These are phyloP conservation scores for Rhyacophila brunnea DNA, from an alignment of 1,140 invertebrate species.

Conservation along the genomic window DNA sequence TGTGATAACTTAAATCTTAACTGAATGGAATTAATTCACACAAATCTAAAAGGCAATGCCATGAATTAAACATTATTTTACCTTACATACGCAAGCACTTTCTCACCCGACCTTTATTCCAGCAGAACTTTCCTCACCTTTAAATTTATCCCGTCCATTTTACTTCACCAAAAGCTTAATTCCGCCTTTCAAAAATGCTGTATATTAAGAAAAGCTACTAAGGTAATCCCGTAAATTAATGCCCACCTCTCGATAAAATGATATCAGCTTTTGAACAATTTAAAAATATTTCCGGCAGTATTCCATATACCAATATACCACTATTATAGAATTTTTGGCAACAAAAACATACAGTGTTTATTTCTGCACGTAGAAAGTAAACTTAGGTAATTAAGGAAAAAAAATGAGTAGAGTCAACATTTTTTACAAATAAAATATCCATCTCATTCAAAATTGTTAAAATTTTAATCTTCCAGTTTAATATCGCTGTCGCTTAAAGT, in stretches of 20 bases:
- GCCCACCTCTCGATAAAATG: neutral
- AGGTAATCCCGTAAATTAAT: neutral
- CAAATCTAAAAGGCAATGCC: neutral
- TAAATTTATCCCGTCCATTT: constrained; percentile 20
- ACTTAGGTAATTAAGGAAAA: too few relatives aligned
- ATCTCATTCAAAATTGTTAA: too few relatives aligned
- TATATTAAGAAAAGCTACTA: constrained; percentile 4
- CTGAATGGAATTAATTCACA: constrained; percentile 9
- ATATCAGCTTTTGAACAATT: neutral
- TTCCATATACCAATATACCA: too few relatives aligned
- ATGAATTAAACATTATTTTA: constrained; percentile 7
- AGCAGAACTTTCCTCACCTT: neutral
- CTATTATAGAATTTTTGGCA: too few relatives aligned
- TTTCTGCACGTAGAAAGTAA: too few relatives aligned
- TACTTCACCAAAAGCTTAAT: constrained; percentile 12
- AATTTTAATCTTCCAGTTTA: too few relatives aligned
- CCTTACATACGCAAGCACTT: neutral
- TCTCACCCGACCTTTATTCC: neutral
- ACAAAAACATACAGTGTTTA: too few relatives aligned
- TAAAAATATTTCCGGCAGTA: too few relatives aligned
- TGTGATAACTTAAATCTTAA: neutral
- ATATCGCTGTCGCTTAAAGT: too few relatives aligned
- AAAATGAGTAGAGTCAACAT: too few relatives aligned
- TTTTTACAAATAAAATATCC: too few relatives aligned
- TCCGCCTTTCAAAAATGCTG: constrained; percentile 19